Percentiles rank a stretch among this genome's conserved stretches.
Conservation (phyloP, 2,888 invertebrate genomes). For the Cephus runcator region DNA sequence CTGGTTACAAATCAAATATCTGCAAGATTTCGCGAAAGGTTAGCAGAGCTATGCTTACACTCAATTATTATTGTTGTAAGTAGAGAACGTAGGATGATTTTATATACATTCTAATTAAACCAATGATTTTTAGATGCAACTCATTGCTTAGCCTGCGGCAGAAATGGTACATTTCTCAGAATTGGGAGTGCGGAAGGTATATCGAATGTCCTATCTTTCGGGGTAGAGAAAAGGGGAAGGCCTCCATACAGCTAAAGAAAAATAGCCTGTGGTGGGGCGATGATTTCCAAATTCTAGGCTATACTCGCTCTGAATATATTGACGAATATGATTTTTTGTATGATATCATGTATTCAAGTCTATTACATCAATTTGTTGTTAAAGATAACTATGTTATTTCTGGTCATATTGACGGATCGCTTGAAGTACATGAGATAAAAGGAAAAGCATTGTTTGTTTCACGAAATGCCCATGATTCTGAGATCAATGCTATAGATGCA, state of each 20-base stretch:
- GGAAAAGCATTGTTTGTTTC: constrained; percentile 33
- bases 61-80: not conserved
- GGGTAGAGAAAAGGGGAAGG: constrained; percentile 66
- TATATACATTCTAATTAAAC: not conserved
- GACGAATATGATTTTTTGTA: constrained; percentile 38
- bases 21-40: constrained; percentile 53
- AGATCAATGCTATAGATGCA: constrained; percentile 66
- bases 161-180: constrained; percentile 65
- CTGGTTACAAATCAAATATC: constrained; percentile 60
- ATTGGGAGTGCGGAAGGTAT: constrained; percentile 71
- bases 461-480: constrained; percentile 54
- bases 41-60: constrained; percentile 15
- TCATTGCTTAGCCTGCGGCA: constrained; percentile 55
- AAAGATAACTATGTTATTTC: constrained; percentile 60
- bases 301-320: constrained; percentile 53
- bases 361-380: constrained; percentile 65
- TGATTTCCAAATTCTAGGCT: constrained; percentile 57
- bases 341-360: constrained; percentile 28
- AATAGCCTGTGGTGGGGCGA: constrained; percentile 69
- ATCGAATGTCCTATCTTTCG: constrained; percentile 65
- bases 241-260: constrained; percentile 68
- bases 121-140: constrained; percentile 47
- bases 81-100: not conserved
- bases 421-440: constrained; percentile 32
- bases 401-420: constrained; percentile 62